These are phyloP conservation scores for Drosophila orosa DNA, from an alignment of 1,140 invertebrate genomes.

Conservation along the genomic window DNA sequence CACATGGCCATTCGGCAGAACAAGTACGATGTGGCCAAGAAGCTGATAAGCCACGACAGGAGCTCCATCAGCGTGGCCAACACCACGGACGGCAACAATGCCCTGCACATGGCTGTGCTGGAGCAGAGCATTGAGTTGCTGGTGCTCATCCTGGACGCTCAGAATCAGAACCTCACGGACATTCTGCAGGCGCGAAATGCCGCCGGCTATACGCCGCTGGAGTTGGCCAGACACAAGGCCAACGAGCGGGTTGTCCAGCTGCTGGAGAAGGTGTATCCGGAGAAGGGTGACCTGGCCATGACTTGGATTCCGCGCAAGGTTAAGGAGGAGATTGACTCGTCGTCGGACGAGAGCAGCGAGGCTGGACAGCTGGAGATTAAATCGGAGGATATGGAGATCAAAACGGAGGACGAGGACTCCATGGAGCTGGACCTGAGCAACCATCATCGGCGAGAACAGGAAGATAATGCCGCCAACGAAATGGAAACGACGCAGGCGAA, in stretches of 20 bases:
- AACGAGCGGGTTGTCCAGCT: conserved; percentile 50
- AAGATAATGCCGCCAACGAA: background rate
- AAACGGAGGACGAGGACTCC: conserved; percentile 33
- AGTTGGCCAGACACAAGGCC: conserved; percentile 55
- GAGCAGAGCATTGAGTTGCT: conserved; percentile 84
- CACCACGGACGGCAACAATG: conserved; percentile 85
- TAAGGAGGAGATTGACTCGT: conserved; percentile 66
- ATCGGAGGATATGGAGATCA: conserved; percentile 34
- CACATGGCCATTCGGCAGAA: conserved; percentile 85
- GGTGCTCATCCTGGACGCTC: conserved; percentile 84
- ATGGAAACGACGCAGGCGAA: background rate
- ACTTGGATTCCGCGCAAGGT: conserved; percentile 69
- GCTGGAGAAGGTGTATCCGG: conserved; percentile 60
- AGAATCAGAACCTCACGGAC: conserved; percentile 48
- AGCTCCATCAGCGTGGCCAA: conserved; percentile 85
- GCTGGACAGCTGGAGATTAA: conserved; percentile 43
- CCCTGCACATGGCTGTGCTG: conserved; percentile 86
- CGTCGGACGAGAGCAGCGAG: conserved; percentile 71
- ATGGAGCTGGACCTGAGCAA: conserved; percentile 28
- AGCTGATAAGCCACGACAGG: conserved; percentile 84
- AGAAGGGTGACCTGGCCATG: conserved; percentile 54
- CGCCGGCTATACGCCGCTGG: conserved; percentile 64
- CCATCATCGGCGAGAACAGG: background rate
- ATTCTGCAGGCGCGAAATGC: conserved; percentile 64
- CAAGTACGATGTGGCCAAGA: conserved; percentile 84